These are phyloP conservation scores for Drosophila pectinifera DNA, from an alignment of 1,140 invertebrate genomes.

Conservation along the genomic window DNA sequence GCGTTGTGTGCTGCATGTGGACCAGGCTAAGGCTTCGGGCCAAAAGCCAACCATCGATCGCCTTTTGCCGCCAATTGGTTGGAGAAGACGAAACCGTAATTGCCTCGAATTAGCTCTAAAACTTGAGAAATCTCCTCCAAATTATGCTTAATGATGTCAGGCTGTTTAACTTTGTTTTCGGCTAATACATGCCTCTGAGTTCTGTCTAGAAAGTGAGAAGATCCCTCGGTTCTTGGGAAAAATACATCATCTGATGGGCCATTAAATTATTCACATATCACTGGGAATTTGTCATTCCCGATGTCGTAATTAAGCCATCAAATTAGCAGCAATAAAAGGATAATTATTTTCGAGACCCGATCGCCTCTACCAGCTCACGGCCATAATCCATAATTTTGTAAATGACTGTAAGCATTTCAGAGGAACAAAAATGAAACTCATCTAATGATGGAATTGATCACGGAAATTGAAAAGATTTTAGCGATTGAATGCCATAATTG, in stretches of 20 bases:
- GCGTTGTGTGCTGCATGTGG: conserved; percentile 32
- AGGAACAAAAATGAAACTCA: conserved; percentile 25
- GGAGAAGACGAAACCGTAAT: conserved; percentile 72
- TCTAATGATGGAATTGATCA: conserved; percentile 28
- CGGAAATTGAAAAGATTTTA: conserved; percentile 24
- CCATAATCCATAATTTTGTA: conserved; percentile 40
- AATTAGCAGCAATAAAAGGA: conserved; percentile 30
- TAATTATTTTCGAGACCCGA: conserved; percentile 33
- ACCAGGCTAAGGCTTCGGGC: conserved; percentile 59
- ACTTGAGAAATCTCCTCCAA: conserved; percentile 75
- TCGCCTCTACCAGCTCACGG: conserved; percentile 5
- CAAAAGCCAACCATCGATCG: conserved; percentile 57
- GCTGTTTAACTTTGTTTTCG: conserved; percentile 30
- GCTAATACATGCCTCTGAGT: conserved; percentile 23
- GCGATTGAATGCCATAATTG: conserved; percentile 1
- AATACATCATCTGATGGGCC: neutral
- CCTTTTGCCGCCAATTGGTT: conserved; percentile 74
- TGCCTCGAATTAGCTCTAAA: conserved; percentile 75
- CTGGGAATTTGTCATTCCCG: conserved; percentile 33
- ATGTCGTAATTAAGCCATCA: conserved; percentile 49
- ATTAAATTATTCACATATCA: conserved; percentile 43
- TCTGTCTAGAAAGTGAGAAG: conserved; percentile 49
- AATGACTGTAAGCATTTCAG: conserved; percentile 23
- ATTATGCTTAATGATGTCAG: conserved; percentile 76
- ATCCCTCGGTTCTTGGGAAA: neutral